A percentile compares a stretch with the other conserved stretches of the same genome.
phyloP scores from a whole-genome alignment of 2,797 vertebrate species.

The Tolypeutes matacus region DNA sequence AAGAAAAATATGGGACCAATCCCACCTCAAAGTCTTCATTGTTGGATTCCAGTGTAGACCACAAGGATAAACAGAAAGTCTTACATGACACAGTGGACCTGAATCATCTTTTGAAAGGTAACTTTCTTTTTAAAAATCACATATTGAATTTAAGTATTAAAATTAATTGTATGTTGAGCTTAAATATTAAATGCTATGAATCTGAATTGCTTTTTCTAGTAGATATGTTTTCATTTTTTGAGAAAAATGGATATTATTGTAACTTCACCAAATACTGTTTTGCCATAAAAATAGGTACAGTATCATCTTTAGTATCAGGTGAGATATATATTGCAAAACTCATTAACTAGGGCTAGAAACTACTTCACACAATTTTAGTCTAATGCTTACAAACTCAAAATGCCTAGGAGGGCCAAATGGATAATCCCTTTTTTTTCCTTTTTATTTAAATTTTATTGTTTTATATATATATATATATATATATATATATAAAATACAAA shows the following conservation, averaged over 20 bases:
- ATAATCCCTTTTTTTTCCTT: too few species aligned
- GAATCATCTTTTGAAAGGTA: conserved; percentile 91
- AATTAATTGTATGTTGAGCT: conserved; percentile 4
- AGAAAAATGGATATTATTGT: not conserved
- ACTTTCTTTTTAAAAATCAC: conserved; percentile 65
- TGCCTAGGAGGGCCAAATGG: not conserved
- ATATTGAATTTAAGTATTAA: conserved; percentile 30
- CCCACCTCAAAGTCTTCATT: conserved; percentile 66
- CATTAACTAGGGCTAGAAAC: not conserved
- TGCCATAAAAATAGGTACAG: not conserved
- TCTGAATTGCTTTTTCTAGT: conserved; percentile 56
- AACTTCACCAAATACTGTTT: conserved; percentile 38
- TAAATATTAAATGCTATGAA: conserved; percentile 30
- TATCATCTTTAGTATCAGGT: conserved; percentile 32
- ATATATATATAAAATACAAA: too few species aligned
- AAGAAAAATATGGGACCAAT: conserved; percentile 67
- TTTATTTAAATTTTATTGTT: too few species aligned
- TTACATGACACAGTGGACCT: conserved; percentile 90
- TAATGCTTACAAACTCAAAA: conserved; percentile 8
- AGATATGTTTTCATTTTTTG: conserved; percentile 40
- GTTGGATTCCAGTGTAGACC: conserved; percentile 85
- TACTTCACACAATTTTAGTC: not conserved
- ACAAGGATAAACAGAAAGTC: conserved; percentile 85
- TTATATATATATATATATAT: too few species aligned
- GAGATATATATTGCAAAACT: not conserved